Conservation (phyloP, 1,140 invertebrate genomes). For the Drosophila oshimai region DNA sequence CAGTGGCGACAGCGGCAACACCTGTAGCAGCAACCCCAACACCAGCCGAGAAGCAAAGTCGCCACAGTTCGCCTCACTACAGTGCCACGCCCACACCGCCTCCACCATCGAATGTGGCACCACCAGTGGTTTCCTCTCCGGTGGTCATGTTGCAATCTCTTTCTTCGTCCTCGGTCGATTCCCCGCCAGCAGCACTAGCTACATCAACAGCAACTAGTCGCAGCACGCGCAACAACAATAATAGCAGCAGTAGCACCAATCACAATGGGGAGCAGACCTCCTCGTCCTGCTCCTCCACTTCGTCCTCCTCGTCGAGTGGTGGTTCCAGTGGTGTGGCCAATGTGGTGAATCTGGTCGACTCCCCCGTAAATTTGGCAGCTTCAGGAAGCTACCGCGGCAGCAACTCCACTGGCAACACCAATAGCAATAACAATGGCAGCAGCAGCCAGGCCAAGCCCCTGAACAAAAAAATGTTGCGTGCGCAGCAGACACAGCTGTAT, state of each 20-base stretch:
- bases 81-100: conserved; percentile 60
- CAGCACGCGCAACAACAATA: conserved; percentile 42
- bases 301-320: conserved; percentile 47
- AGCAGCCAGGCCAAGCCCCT: conserved; percentile 54
- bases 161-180: conserved; percentile 63
- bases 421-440: not conserved
- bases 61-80: conserved; percentile 58
- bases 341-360: conserved; percentile 55
- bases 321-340: conserved; percentile 27
- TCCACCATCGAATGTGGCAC: conserved; percentile 8
- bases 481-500: conserved; percentile 71
- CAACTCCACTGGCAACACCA: conserved; percentile 27
- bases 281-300: conserved; percentile 56
- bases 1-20: conserved; percentile 14
- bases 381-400: conserved; percentile 7
- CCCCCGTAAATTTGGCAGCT: conserved; percentile 69
- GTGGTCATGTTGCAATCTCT: conserved; percentile 67
- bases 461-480: conserved; percentile 80
- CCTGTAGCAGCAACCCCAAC: not conserved
- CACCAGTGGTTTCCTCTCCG: conserved; percentile 45
- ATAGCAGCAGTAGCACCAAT: conserved; percentile 35
- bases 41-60: conserved; percentile 54
- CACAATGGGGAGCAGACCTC: conserved; percentile 50
- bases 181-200: conserved; percentile 27
- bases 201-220: conserved; percentile 18